Evolutionary conservation across 2,797 vertebrate genomes (phyloP), one percentile per base, ranked within the genome.

Genomic region (Lepilemur ruficaudatus): DNA sequence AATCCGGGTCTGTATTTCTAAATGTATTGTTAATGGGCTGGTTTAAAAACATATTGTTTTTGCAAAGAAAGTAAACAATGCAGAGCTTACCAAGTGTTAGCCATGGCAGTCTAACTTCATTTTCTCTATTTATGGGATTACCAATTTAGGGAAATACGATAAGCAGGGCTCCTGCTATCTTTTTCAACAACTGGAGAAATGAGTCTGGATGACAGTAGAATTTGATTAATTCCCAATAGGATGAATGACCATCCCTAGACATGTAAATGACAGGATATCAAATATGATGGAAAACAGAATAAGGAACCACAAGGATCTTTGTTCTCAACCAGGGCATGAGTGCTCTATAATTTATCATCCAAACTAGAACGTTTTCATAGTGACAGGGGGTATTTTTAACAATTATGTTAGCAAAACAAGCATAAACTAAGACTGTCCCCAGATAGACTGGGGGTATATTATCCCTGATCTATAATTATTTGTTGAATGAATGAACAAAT

Each of bases 271-370:
- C 15, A 67, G 18, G 30, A 75, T 85, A 84, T 89, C 79, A 89
- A 75, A 94, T 81, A 70, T 76, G 73, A 70, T 72, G 48, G 73
- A 92, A 75, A 89, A 82, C 7, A 88, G 46, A 92, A 55, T 76
- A 89, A 89, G 61, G 67, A 89, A 28, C 8, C 67, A 86, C 17
- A 55, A 85, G 81, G 46, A 61, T 75, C 43, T 70, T 89, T 89
- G 25, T 75, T 80, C n/a, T 95, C 67, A 92, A 81, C 83, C n/a
- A 81, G 17, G 35, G 15, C 79, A n/a, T 46, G 95, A 80, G 43
- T 94, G 52, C 30, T 84, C 30, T 93, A 35, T 46, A 86, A 81
- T 92, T 76, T 92, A 86, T 82, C 61, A 87, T 70, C 59, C 46
- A 72, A 75, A 84, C 30, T 92, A n/a, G 15, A 91, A 78, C 8